Conservation (phyloP, 2,888 invertebrate species). For the Poecilus cupreus region DNA sequence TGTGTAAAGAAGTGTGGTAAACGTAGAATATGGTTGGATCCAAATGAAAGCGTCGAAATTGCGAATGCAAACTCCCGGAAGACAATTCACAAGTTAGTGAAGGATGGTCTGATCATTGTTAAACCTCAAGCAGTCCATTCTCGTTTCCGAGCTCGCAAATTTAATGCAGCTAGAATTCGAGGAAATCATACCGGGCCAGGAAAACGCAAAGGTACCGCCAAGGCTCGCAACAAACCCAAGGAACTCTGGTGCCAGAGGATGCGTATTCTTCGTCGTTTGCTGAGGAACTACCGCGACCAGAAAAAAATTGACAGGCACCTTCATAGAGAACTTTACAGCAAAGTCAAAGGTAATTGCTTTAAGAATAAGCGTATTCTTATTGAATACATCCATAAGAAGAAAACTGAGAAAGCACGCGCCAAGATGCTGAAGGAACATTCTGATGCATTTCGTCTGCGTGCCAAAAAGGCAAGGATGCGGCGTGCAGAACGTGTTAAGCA, state of each 20-base stretch:
- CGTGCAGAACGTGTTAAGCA: slow-evolving; percentile 93
- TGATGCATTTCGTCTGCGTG: slow-evolving; percentile 95
- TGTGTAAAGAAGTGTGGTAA: slow-evolving; percentile 97
- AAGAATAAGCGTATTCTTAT: slow-evolving; percentile 98
- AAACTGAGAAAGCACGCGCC: slow-evolving; percentile 96
- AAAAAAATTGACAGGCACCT: slow-evolving; percentile 98
- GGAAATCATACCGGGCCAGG: slow-evolving; percentile 98
- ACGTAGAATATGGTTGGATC: slow-evolving; percentile 99
- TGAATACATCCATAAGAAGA: slow-evolving; percentile 99
- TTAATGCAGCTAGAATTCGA: slow-evolving; percentile 94
- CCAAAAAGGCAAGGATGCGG: slow-evolving; percentile 94
- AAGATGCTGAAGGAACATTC: slow-evolving; percentile 96
- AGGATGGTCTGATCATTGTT: slow-evolving; percentile 98
- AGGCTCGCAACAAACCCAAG: slow-evolving; percentile 85
- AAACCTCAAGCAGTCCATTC: slow-evolving; percentile 98
- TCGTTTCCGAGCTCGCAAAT: slow-evolving; percentile 94
- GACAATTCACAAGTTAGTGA: slow-evolving; percentile 96
- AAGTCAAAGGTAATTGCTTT: slow-evolving; percentile 96
- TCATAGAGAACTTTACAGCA: slow-evolving; percentile 87
- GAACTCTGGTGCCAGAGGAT: slow-evolving; percentile 92
- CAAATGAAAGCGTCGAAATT: slow-evolving; percentile 98
- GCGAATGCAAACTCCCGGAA: slow-evolving; percentile 98
- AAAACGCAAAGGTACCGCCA: slow-evolving; percentile 98
- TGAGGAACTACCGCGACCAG: slow-evolving; percentile 94
- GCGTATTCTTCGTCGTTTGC: slow-evolving; percentile 92